These are phyloP conservation scores for Heterocephalus glaber DNA, from an alignment of 2,113 vertebrate genomes.

Conservation along the genomic window DNA sequence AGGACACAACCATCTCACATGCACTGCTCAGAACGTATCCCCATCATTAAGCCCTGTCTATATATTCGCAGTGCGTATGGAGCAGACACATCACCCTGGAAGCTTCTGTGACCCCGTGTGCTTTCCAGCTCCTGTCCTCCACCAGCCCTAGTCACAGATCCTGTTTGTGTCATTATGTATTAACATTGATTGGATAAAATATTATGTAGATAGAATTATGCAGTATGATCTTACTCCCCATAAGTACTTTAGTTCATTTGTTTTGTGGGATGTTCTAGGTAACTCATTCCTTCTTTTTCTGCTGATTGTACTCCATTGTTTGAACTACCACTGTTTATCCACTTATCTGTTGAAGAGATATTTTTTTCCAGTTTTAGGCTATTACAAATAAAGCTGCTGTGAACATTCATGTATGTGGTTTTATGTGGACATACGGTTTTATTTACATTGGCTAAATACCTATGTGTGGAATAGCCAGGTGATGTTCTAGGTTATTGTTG, in stretches of 20 bases:
- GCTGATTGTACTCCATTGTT: background rate
- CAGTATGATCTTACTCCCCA: background rate
- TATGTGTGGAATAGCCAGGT: background rate
- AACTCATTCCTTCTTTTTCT: background rate
- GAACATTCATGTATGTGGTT: background rate
- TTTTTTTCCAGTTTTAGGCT: background rate
- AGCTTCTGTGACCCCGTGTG: background rate
- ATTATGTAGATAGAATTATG: background rate
- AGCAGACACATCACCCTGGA: background rate
- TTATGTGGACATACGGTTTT: background rate
- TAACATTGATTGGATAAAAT: background rate
- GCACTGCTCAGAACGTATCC: background rate
- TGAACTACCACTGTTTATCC: background rate
- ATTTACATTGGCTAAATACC: background rate
- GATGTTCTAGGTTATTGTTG: background rate
- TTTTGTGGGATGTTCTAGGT: background rate
- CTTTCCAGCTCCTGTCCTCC: background rate
- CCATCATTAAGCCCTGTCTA: background rate
- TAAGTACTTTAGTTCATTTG: background rate
- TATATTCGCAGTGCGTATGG: fast-evolving
- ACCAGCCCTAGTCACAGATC: background rate
- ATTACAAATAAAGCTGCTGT: background rate
- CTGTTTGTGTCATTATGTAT: background rate
- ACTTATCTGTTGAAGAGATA: background rate
- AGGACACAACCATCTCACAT: background rate